A percentile compares a stretch with the other conserved stretches of the same genome.
phyloP scores from a whole-genome alignment of 2,113 vertebrate genomes.

The Dasypus novemcinctus region DNA sequence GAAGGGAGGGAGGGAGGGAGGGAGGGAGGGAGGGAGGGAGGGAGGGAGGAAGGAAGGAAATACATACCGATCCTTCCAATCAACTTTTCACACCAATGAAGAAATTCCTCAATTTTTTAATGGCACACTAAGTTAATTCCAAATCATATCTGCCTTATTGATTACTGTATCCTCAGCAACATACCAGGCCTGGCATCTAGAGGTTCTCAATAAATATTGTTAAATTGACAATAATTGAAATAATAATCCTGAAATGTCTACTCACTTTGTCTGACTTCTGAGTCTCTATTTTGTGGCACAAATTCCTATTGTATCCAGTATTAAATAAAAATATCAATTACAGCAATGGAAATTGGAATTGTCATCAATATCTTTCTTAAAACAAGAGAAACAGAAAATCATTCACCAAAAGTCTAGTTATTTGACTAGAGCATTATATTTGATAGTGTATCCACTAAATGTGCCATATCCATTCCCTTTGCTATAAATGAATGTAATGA shows the following conservation, averaged over 20 bases:
- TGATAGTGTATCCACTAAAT: neutral
- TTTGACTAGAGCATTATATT: neutral
- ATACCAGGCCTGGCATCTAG: neutral
- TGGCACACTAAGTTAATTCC: neutral
- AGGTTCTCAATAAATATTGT: neutral
- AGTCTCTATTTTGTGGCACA: neutral
- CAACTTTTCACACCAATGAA: neutral
- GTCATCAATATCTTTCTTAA: neutral
- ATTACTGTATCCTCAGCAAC: neutral
- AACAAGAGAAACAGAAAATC: conserved; percentile 42
- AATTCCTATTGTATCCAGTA: neutral
- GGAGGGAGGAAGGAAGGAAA: neutral
- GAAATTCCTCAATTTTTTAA: neutral
- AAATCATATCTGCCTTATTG: neutral
- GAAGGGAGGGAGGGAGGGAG: too few relatives aligned
- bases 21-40: neutral
- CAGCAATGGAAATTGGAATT: neutral
- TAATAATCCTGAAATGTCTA: neutral
- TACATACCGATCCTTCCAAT: neutral
- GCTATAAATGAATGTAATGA: conserved; percentile 1
- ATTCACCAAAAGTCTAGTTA: neutral
- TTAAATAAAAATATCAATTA: conserved; percentile 8
- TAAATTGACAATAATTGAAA: conserved; percentile 29
- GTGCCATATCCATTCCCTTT: neutral
- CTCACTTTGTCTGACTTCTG: neutral